Evolutionary conservation across 2,113 vertebrate species (phyloP), one percentile per base, ranked within the genome.

Genomic region (Cottus gobio): DNA sequence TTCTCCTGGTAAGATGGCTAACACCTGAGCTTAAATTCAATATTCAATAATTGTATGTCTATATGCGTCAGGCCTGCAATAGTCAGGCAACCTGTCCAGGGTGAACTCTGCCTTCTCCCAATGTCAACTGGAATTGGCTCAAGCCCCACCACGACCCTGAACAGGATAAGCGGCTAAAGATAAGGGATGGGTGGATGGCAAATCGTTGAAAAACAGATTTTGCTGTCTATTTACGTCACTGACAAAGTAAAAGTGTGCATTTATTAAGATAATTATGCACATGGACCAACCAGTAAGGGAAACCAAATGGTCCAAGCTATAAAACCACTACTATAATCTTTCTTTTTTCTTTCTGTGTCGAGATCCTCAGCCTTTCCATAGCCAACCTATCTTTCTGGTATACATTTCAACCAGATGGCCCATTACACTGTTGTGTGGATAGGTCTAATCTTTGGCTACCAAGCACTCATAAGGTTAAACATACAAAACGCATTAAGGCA

Each of bases 21-120:
- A 73, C 52, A 48, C n/a, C 65, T 57, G 28, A 62, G 11, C 22
- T 57, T 62, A 61, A 75, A 64, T 34, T 28, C 36, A 28, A 48
- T 34, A n/a, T n/a, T 50, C 7, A 48, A 3, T 20, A 16, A 5
- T 34, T 34, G 34, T 34, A 34, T 34, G 34, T 6, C 3, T 34
- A 34, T 34, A 6, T 34, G 34, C 1, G 34, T 34, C 4, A 34
- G 34, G 36, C 34, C 34, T 34, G 34, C 34, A 34, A 34, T 34
- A 3, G 1, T 34, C 7, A 1, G 3, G 36, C 42, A 16, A 44
- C 15, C 5, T 16, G 15, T 44, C 42, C 42, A 44, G 13, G 42
- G 42, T 52, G 48, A n/a, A 52, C 20, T 8, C 48, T 52, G 48
- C 48, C 22, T 52, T 54, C 10, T 24, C 24, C 54, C 24, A 15